phyloP scores from a whole-genome alignment of 1,140 invertebrate species.

The Lepidostoma basale region DNA sequence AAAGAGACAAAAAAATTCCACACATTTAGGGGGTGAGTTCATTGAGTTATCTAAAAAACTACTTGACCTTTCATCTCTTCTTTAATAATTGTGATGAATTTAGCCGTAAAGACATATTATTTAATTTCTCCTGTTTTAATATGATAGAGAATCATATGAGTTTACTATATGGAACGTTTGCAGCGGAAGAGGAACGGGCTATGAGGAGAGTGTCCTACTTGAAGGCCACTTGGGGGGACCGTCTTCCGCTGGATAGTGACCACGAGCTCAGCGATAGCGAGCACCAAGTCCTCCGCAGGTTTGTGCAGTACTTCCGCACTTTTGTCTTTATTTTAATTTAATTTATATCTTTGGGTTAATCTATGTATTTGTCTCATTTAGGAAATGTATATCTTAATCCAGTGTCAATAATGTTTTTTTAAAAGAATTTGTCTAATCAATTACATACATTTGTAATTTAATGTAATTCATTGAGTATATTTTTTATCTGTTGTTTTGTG shows the following conservation, averaged over 20 bases:
- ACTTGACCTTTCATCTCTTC: background rate
- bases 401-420: background rate
- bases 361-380: background rate
- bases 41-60: background rate
- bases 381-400: background rate
- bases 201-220: slow-evolving; percentile 89
- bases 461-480: background rate
- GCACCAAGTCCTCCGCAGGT: slow-evolving; percentile 67
- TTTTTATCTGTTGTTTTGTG: no score
- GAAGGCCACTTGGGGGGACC: slow-evolving; percentile 81
- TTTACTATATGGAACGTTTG: no score
- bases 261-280: slow-evolving; percentile 69
- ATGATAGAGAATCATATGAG: no score
- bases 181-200: slow-evolving; percentile 79
- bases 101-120: no score
- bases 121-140: no score
- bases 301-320: background rate
- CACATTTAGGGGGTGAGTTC: slow-evolving; percentile 52
- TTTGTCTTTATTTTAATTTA: background rate
- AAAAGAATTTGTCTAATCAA: no score
- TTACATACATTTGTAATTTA: background rate
- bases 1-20: slow-evolving; percentile 66
- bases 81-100: no score
- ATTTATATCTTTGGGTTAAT: background rate
- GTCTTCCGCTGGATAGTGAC: slow-evolving; percentile 71